Base-by-base conservation (phyloP, 2,113 vertebrate genomes). In the Cololabis saira region DNA sequence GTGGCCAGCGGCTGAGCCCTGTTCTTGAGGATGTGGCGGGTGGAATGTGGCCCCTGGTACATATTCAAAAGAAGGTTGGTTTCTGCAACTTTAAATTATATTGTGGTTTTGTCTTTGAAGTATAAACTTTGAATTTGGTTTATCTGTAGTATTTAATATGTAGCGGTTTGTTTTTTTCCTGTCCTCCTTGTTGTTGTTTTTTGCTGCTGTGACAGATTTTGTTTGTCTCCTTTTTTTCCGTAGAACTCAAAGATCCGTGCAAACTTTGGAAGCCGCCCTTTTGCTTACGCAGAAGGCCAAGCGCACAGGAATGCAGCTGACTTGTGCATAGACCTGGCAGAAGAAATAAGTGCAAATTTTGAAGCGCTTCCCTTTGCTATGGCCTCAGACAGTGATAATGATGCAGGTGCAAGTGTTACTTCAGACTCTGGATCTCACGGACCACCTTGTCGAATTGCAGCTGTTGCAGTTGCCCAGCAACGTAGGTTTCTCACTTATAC, bases 311-410 rank as follows among this genome's bases (percentile, higher is more conserved):
- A 99, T 0, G 97, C 98, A 0, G 98, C 98, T 0, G 97, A 99
- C 86, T 87, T 99, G 30, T 99, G 97, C 69, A 91, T 98, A 0
- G 98, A 99, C 86, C 92, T 98, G 0, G 96, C 98, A 0, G 97
- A 99, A 62, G 98, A 99, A 87, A 99, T 99, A 71, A 99, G 97
- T 0, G 97, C 97, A 60, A 99, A 99, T 90, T 99, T 99, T 13
- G 97, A 99, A 90, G 98, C 96, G 0, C 76, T 99, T 52, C 98
- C 98, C 24, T 99, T 99, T 55, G 98, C 98, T 62, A 98, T 98
- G 97, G 97, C 98, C 21, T 99, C 97, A 1, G 98, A 99, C 82
- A 99, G 97, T 0, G 98, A 99, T 78, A 99, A 99, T 0, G 98
- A 99, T 17, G 97, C 98, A 3, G 96, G 98, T 49, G 95, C 97